These are phyloP conservation scores for Megalopta genalis DNA, from an alignment of 1,140 invertebrate genomes.

Conservation along the genomic window DNA sequence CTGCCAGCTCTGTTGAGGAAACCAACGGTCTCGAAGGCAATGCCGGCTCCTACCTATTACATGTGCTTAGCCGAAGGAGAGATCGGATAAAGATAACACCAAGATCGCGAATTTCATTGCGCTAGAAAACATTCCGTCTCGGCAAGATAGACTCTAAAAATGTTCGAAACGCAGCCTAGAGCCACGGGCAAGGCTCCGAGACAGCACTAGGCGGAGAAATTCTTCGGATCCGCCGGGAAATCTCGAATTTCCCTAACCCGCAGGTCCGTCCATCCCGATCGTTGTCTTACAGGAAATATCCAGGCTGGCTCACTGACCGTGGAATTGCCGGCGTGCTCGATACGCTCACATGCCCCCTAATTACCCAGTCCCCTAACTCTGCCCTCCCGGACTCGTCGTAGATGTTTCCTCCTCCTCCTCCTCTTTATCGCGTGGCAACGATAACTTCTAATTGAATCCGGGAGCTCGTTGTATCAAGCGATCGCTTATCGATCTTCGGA, in stretches of 20 bases:
- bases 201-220: too few species aligned
- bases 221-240: constrained; percentile 52
- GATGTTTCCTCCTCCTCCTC: background rate
- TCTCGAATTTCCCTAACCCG: constrained; percentile 51
- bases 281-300: constrained; percentile 40
- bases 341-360: constrained; percentile 44
- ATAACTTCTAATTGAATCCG: constrained; percentile 36
- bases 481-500: constrained; percentile 1
- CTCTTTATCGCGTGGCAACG: constrained; percentile 1
- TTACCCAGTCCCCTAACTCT: constrained; percentile 25
- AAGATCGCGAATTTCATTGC: too few species aligned
- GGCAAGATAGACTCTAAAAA: too few species aligned
- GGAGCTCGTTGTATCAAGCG: background rate
- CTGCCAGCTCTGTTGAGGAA: too few species aligned
- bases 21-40: too few species aligned
- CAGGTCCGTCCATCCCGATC: constrained; percentile 31
- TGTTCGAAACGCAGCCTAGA: too few species aligned
- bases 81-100: too few species aligned
- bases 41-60: too few species aligned
- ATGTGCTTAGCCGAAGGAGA: too few species aligned
- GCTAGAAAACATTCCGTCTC: too few species aligned
- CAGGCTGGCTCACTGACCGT: constrained; percentile 34
- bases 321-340: constrained; percentile 43
- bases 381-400: background rate
- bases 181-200: too few species aligned